Conservation (phyloP, 2,888 invertebrate genomes). For the Euzetes globulus region DNA sequence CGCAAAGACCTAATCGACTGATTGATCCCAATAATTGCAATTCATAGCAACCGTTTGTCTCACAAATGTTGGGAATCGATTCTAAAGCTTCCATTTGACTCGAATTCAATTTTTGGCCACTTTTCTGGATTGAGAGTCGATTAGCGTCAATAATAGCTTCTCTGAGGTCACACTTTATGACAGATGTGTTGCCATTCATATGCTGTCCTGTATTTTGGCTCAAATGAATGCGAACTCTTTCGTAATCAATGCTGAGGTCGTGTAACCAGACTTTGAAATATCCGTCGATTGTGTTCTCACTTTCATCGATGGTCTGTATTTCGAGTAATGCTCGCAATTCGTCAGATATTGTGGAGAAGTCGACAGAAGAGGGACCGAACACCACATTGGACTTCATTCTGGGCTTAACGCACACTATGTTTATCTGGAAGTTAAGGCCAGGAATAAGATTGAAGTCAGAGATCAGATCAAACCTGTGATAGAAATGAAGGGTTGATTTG, state of each 20-base stretch:
- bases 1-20: not conserved
- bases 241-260: not conserved
- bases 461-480: not conserved
- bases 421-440: not conserved
- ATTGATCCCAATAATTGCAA: not conserved
- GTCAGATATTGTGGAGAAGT: not conserved
- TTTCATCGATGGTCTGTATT: not conserved
- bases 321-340: not conserved
- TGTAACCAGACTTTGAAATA: constrained; percentile 19
- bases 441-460: not conserved
- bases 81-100: not conserved
- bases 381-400: not conserved
- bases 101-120: not conserved
- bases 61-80: not conserved
- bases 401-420: not conserved
- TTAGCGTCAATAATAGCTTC: not conserved
- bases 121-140: not conserved
- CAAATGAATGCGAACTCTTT: not conserved
- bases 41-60: not conserved
- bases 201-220: not conserved
- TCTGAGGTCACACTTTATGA: not conserved
- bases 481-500: not conserved
- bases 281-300: not conserved
- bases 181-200: no score
- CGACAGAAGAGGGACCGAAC: not conserved